Evolutionary conservation across 2,888 invertebrate species (phyloP).

Genomic region (Drosophila neutralis): DNA sequence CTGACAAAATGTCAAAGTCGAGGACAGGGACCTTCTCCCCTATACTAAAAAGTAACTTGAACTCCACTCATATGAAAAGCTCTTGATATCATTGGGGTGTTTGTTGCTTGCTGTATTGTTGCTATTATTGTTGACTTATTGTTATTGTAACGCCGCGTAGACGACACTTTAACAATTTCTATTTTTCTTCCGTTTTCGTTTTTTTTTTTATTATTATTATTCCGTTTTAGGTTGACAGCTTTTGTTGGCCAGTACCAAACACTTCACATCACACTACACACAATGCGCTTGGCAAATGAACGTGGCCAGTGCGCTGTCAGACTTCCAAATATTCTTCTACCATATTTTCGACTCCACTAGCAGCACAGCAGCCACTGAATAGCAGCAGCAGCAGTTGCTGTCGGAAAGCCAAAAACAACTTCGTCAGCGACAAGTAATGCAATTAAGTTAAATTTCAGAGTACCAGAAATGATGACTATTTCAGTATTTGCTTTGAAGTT

Average conservation of each 20-base stretch:
- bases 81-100: slow-evolving; percentile 65
- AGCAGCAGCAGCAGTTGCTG: slow-evolving; percentile 11
- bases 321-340: slow-evolving; percentile 32
- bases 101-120: slow-evolving; percentile 46
- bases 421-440: slow-evolving; percentile 49
- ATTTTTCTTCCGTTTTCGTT: slow-evolving; percentile 15
- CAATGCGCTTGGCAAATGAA: slow-evolving; percentile 71
- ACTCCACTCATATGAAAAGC: slow-evolving; percentile 74
- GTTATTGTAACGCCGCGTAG: slow-evolving; percentile 74
- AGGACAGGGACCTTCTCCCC: neutral
- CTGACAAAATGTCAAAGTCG: slow-evolving; percentile 59
- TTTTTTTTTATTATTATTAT: slow-evolving; percentile 28
- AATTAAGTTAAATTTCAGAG: slow-evolving; percentile 65
- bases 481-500: slow-evolving; percentile 67
- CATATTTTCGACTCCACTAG: slow-evolving; percentile 17
- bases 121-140: slow-evolving; percentile 74
- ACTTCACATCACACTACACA: slow-evolving; percentile 64
- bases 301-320: slow-evolving; percentile 42
- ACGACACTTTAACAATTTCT: slow-evolving; percentile 71
- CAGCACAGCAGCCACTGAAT: slow-evolving; percentile 31
- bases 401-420: slow-evolving; percentile 1
- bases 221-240: slow-evolving; percentile 64
- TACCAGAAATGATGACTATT: slow-evolving; percentile 53
- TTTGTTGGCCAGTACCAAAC: slow-evolving; percentile 74
- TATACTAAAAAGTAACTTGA: slow-evolving; percentile 43